Conservation (phyloP, 2,888 invertebrate species). For the Leptothorax acervorum region DNA sequence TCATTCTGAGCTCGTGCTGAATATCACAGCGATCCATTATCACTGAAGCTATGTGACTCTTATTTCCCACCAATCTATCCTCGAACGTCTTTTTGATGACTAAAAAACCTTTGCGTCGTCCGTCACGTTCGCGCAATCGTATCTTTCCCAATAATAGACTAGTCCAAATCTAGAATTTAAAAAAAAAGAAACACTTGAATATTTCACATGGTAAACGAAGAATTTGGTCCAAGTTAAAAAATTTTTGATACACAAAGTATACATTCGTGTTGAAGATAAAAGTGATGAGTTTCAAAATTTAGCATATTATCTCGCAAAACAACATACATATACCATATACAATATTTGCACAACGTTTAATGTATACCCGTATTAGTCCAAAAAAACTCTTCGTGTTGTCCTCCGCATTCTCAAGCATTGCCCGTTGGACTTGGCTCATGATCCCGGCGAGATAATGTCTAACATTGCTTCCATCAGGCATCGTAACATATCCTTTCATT, state of each 20-base stretch:
- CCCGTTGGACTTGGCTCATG: constrained; percentile 88
- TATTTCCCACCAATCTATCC: constrained; percentile 89
- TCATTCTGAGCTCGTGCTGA: constrained; percentile 82
- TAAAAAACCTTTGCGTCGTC: constrained; percentile 89
- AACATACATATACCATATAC: too few species aligned
- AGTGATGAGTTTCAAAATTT: not conserved
- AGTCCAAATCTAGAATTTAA: constrained; percentile 89
- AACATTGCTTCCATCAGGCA: constrained; percentile 91
- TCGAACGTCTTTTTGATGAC: constrained; percentile 88
- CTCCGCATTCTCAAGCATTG: constrained; percentile 89
- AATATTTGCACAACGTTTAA: not conserved
- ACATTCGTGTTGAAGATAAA: not conserved
- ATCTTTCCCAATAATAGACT: constrained; percentile 87
- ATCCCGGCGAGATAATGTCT: constrained; percentile 88
- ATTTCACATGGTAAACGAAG: not conserved
- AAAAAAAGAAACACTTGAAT: not conserved
- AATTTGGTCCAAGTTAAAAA: constrained; percentile 37
- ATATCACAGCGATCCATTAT: constrained; percentile 75
- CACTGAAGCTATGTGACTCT: constrained; percentile 86
- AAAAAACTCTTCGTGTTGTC: constrained; percentile 93
- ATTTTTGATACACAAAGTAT: not conserved
- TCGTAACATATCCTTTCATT: constrained; percentile 83
- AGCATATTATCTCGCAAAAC: too few species aligned
- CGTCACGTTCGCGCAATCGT: constrained; percentile 87
- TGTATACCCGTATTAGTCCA: constrained; percentile 85